Percentiles rank a stretch among this genome's conserved stretches.
Conservation (phyloP, 2,113 vertebrate species). For the Prunella fulvescens region DNA sequence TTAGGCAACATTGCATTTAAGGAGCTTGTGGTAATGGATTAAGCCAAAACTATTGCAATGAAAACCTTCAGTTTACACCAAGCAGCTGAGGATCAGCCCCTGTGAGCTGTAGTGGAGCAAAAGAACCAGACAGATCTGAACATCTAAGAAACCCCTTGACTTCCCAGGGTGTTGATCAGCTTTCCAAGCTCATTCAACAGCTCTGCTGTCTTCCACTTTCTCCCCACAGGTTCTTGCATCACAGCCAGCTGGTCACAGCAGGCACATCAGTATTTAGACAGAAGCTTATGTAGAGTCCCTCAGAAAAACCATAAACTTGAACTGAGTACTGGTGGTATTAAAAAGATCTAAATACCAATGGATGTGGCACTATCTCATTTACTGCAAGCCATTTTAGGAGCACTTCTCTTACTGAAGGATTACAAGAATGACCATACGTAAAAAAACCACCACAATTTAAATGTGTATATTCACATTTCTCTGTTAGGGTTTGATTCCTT, state of each 20-base stretch:
- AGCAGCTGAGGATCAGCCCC: background rate
- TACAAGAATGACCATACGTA: background rate
- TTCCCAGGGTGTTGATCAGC: background rate
- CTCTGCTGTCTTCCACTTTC: background rate
- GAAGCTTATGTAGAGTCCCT: background rate
- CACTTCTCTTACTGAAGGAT: background rate
- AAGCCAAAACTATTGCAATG: background rate
- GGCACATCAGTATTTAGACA: background rate
- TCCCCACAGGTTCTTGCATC: background rate
- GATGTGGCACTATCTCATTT: background rate
- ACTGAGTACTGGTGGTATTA: background rate
- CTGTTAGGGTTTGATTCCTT: background rate
- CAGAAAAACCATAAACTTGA: background rate
- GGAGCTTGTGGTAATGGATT: background rate
- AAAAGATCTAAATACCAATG: background rate
- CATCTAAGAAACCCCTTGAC: background rate
- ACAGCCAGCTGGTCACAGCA: background rate
- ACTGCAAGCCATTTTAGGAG: background rate
- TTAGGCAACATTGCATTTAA: background rate
- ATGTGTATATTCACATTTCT: background rate
- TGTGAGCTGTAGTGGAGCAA: background rate
- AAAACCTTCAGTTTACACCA: background rate
- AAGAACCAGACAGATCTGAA: background rate
- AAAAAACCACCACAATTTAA: background rate
- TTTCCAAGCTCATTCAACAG: background rate